Percentiles rank a stretch among this genome's conserved stretches.
Evolutionary conservation across 2,888 invertebrate genomes (phyloP).

Genomic region (Heteromurus nitidus): DNA sequence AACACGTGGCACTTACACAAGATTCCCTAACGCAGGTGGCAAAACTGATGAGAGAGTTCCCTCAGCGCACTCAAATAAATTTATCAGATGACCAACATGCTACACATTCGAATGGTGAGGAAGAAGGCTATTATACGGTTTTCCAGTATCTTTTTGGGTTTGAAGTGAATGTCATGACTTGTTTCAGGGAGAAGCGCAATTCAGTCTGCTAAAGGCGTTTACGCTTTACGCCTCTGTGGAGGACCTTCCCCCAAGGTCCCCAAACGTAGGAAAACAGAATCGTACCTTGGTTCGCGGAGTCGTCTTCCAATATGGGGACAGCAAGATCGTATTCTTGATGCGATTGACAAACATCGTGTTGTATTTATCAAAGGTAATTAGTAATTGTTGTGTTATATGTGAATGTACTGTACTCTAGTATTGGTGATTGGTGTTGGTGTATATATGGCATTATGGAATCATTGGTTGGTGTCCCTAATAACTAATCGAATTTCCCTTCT

Average conservation of each 20-base stretch:
- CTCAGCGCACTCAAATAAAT: no score
- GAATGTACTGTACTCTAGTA: no score
- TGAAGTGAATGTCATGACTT: not conserved
- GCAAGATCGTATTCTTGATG: constrained; percentile 81
- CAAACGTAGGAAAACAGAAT: constrained; percentile 32
- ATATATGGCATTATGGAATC: no score
- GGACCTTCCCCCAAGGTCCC: constrained; percentile 64
- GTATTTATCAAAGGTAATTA: constrained; percentile 80
- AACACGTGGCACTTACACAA: constrained; percentile 1
- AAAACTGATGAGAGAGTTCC: not conserved
- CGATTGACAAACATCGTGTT: constrained; percentile 82
- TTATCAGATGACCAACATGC: no score
- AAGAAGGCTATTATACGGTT: no score
- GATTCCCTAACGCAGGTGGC: not conserved
- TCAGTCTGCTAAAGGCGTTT: constrained; percentile 9
- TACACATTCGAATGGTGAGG: no score
- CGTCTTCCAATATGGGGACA: constrained; percentile 83
- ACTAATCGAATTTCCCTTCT: no score
- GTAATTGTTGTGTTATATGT: no score
- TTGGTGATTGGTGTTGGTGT: no score
- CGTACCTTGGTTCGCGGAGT: constrained; percentile 76
- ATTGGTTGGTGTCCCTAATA: no score
- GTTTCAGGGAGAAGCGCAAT: no score
- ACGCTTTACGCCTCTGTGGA: constrained; percentile 33
- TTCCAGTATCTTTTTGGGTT: not conserved